Evolutionary conservation across 1,140 invertebrate species (phyloP).

Genomic region (Papilio polytes): DNA sequence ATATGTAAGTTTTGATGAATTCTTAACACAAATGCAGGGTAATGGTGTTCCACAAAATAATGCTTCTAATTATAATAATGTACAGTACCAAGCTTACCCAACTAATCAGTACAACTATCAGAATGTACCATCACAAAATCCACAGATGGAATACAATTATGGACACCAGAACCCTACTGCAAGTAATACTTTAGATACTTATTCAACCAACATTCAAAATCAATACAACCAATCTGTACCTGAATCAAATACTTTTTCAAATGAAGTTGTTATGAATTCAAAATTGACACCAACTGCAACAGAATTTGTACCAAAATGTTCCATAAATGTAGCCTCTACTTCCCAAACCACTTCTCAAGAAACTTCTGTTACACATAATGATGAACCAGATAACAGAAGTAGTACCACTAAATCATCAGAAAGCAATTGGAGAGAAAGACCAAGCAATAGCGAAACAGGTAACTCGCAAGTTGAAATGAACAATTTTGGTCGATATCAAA

Average conservation of each 20-base stretch:
- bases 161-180: conserved; percentile 54
- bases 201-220: conserved; percentile 54
- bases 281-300: conserved; percentile 78
- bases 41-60: conserved; percentile 52
- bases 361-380: conserved; percentile 46
- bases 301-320: conserved; percentile 80
- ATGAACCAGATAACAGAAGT: conserved; percentile 48
- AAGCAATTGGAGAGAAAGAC: conserved; percentile 72
- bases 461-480: conserved; percentile 42
- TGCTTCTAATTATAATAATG: conserved; percentile 58
- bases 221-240: conserved; percentile 53
- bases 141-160: conserved; percentile 62
- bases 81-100: conserved; percentile 66
- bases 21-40: conserved; percentile 73
- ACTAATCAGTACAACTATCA: conserved; percentile 67
- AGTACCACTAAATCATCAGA: conserved; percentile 55
- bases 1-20: conserved; percentile 79
- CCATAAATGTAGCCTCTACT: conserved; percentile 50
- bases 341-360: conserved; percentile 49
- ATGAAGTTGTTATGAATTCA: conserved; percentile 73
- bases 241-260: conserved; percentile 57
- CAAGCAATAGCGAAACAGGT: conserved; percentile 48
- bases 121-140: conserved; percentile 64
- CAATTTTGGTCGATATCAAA: conserved; percentile 47
- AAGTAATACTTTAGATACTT: conserved; percentile 55